Percentiles rank a stretch among this genome's conserved stretches.
These are phyloP conservation scores for Ivindomyrus marchei DNA, from an alignment of 2,113 vertebrate species.

Conservation along the genomic window DNA sequence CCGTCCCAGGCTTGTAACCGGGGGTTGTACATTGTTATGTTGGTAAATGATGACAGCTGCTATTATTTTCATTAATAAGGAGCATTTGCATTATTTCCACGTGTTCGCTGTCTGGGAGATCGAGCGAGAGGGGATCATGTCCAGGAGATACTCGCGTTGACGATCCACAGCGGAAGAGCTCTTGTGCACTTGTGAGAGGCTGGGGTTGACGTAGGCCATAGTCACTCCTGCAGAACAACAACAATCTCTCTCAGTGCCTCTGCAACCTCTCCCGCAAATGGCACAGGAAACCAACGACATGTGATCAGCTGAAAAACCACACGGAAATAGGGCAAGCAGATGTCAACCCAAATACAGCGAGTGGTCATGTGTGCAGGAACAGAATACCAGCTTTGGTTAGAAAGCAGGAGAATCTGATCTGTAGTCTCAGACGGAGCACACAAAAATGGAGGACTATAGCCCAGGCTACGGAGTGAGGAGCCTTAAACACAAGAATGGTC, in stretches of 20 bases:
- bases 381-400: background rate
- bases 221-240: constrained; percentile 70
- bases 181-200: constrained; percentile 79
- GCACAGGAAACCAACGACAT: background rate
- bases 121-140: constrained; percentile 95
- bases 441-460: background rate
- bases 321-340: background rate
- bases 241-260: background rate
- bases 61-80: constrained; percentile 40
- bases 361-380: background rate
- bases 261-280: background rate
- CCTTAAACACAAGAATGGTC: background rate
- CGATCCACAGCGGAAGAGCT: constrained; percentile 79
- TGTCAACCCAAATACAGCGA: background rate
- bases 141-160: constrained; percentile 94
- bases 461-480: background rate
- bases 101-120: constrained; percentile 89
- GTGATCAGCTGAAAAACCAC: background rate
- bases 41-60: constrained; percentile 53
- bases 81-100: constrained; percentile 80
- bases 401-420: background rate
- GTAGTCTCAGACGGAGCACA: background rate
- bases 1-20: constrained; percentile 32
- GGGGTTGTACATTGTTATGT: constrained; percentile 44
- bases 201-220: constrained; percentile 84